A percentile compares a stretch with the other conserved stretches of the same genome.
phyloP scores from a whole-genome alignment of 2,888 invertebrate genomes.

The Drosophila anomelani region DNA sequence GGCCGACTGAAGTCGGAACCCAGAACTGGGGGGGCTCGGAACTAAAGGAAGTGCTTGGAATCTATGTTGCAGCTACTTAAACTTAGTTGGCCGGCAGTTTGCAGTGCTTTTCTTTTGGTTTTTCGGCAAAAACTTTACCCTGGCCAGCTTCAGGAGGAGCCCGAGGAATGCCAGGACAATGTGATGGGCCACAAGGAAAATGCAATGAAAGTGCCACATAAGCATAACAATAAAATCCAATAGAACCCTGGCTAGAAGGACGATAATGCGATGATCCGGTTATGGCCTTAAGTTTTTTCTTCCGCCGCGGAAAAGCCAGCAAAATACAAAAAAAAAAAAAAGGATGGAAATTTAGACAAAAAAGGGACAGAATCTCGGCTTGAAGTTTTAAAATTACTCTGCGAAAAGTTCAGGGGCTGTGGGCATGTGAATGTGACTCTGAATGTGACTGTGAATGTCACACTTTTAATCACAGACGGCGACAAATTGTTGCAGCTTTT shows the following conservation, averaged over 20 bases:
- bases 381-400: slow-evolving; percentile 40
- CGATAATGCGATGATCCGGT: slow-evolving; percentile 30
- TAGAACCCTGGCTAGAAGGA: slow-evolving; percentile 25
- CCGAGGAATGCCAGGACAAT: slow-evolving; percentile 16
- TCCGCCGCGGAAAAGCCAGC: background rate
- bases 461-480: slow-evolving; percentile 52
- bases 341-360: background rate
- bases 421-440: slow-evolving; percentile 6
- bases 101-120: slow-evolving; percentile 19
- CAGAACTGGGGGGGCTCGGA: slow-evolving; percentile 3
- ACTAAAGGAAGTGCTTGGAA: slow-evolving; percentile 37
- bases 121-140: slow-evolving; percentile 4
- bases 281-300: slow-evolving; percentile 16
- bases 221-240: slow-evolving; percentile 53
- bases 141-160: slow-evolving; percentile 13
- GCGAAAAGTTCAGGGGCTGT: slow-evolving; percentile 29
- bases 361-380: slow-evolving; percentile 18
- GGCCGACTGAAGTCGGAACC: background rate
- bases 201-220: slow-evolving; percentile 45
- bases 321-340: background rate
- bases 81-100: slow-evolving; percentile 39
- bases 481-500: slow-evolving; percentile 38
- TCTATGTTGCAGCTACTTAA: slow-evolving; percentile 44
- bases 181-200: slow-evolving; percentile 6
- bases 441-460: slow-evolving; percentile 27